These are phyloP conservation scores for Barypeithes pellucidus DNA, from an alignment of 2,888 invertebrate genomes.

Conservation along the genomic window DNA sequence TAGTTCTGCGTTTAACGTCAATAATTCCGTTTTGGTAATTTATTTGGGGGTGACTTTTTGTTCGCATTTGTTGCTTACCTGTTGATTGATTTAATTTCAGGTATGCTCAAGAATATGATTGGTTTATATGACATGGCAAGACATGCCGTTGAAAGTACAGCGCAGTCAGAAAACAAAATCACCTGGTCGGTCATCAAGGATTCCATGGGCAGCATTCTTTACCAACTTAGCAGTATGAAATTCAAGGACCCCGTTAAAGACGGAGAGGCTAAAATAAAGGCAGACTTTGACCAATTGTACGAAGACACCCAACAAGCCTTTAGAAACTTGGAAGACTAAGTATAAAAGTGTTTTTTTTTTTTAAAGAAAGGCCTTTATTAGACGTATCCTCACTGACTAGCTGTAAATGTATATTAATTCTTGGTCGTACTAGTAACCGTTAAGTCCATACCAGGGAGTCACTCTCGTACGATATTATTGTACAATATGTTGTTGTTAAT, in stretches of 20 bases:
- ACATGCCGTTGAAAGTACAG: slow-evolving; percentile 98
- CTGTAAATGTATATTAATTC: slow-evolving; percentile 45
- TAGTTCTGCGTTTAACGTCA: too few relatives aligned
- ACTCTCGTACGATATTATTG: slow-evolving; percentile 59
- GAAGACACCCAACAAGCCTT: slow-evolving; percentile 98
- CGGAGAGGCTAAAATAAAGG: slow-evolving; percentile 97
- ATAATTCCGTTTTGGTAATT: too few relatives aligned
- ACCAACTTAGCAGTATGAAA: slow-evolving; percentile 99
- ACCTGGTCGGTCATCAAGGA: slow-evolving; percentile 99
- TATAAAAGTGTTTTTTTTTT: slow-evolving; percentile 32
- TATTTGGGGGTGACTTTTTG: too few relatives aligned
- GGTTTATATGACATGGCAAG: slow-evolving; percentile 98
- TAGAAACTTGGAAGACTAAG: slow-evolving; percentile 98
- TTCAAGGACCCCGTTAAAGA: slow-evolving; percentile 99
- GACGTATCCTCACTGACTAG: slow-evolving; percentile 53
- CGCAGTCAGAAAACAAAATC: slow-evolving; percentile 98
- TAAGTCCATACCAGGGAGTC: slow-evolving; percentile 40
- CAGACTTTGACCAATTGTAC: slow-evolving; percentile 96
- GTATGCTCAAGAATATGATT: slow-evolving; percentile 99
- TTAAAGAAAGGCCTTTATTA: slow-evolving; percentile 32
- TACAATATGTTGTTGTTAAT: slow-evolving; percentile 53
- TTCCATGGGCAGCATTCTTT: slow-evolving; percentile 95
- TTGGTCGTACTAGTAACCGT: slow-evolving; percentile 46
- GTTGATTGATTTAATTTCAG: slow-evolving; percentile 66
- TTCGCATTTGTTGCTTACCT: too few relatives aligned